Evolutionary conservation across 30 jellyfish, hydroid and myxozoan species (phyloP).

Genomic region (Catostylus mosaicus): DNA sequence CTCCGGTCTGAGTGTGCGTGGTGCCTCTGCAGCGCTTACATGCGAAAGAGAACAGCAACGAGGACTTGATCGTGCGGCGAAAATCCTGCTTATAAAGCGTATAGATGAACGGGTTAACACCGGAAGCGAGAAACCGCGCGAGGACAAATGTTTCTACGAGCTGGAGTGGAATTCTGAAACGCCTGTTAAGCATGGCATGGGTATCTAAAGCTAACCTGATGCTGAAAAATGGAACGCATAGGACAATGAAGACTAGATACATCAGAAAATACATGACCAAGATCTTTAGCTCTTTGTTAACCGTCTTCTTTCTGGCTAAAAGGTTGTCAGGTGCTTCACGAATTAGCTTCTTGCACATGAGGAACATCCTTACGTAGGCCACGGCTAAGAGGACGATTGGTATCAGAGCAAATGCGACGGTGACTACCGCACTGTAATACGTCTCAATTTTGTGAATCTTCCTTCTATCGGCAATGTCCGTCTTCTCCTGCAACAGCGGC

Average conservation of each 20-base stretch:
- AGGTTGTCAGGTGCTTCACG: conserved; percentile 69
- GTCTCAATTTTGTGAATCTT: conserved; percentile 18
- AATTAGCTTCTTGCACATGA: conserved; percentile 42
- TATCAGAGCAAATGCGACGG: conserved; percentile 30
- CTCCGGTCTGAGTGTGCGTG: conserved; percentile 28
- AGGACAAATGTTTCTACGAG: conserved; percentile 42
- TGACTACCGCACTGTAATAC: conserved; percentile 35
- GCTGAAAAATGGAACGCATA: conserved; percentile 71
- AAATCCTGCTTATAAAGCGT: conserved; percentile 78
- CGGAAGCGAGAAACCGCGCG: conserved; percentile 65
- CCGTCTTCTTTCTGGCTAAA: conserved; percentile 41
- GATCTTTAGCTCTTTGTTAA: conserved; percentile 49
- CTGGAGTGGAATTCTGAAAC: not conserved
- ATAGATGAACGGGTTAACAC: conserved; percentile 71
- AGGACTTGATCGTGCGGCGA: conserved; percentile 50
- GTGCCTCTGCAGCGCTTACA: conserved; percentile 5
- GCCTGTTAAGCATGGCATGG: not conserved
- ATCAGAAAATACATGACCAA: conserved; percentile 57
- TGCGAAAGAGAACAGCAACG: not conserved
- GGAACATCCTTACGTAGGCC: conserved; percentile 61
- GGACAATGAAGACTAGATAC: conserved; percentile 52
- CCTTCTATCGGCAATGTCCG: not conserved
- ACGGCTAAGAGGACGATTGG: conserved; percentile 42
- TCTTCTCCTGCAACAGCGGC: conserved; percentile 7
- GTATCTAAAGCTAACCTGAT: conserved; percentile 52